Evolutionary conservation across 2,888 invertebrate species (phyloP), one percentile per base, ranked within the genome.

Genomic region (Mythimna pallens): DNA sequence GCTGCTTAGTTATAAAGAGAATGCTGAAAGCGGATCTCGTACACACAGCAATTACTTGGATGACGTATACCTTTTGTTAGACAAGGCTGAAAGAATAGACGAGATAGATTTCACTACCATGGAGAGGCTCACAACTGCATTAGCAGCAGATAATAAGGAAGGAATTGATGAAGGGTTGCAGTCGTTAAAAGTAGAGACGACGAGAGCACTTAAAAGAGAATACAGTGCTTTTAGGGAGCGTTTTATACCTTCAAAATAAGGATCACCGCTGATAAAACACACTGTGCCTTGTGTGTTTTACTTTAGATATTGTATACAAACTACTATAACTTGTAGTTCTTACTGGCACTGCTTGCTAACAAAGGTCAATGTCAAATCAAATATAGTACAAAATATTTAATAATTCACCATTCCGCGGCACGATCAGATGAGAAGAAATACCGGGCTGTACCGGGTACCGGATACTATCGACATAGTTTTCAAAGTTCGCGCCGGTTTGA

Each of bases 21-120:
- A 92, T 59, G 84, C 91, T 40, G 94, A 94, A 83, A 92, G 92
- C 75, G 83, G 90, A 36, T 92, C 94, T n/a, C 78, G 63, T n/a
- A 47, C 82, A 3, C 92, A 91, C 74, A 88, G 88, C 7, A 90
- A 85, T 68, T 95, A 91, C 82, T 86, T 95, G 43, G 89, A 84
- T 80, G 92, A 94, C 59, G 84, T 95, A 58, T 93, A 94, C 70
- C 86, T 87, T 58, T 85, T 96, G 68, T 91, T 95, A 69, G 92
- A 94, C 62, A 92, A 94, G 65, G 94, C 96, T 8, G 95, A 95
- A 66, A 91, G 92, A 63, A 92, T 96, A 74, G 94, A 96, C 47
- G 95, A 95, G 79, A 82, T 96, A 43, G 96, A 96, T 87, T 94
- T 94, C 75, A 93, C 93, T 8, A 91, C 93, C 57, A 94, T 96